phyloP scores from a whole-genome alignment of 2,113 vertebrate species.

The Rhizomys pruinosus region DNA sequence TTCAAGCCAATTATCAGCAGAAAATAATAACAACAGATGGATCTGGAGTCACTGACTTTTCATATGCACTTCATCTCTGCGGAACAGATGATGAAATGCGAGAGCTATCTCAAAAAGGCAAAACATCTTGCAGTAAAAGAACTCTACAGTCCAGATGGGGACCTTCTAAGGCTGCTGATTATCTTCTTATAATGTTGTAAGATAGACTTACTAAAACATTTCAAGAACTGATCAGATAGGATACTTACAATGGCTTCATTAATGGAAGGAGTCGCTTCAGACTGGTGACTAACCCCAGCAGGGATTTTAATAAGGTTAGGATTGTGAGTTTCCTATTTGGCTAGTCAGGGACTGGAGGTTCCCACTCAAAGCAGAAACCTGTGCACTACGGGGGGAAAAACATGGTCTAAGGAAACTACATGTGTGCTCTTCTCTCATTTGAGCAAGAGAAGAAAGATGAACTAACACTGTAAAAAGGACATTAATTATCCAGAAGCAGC shows the following conservation, averaged over 20 bases:
- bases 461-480: conserved; percentile 47
- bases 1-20: conserved; percentile 99
- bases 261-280: conserved; percentile 82
- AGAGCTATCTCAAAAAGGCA: conserved; percentile 93
- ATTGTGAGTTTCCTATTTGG: conserved; percentile 74
- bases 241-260: conserved; percentile 87
- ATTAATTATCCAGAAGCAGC: conserved; percentile 63
- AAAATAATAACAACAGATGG: conserved; percentile 99
- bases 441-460: conserved; percentile 21
- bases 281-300: conserved; percentile 74
- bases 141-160: conserved; percentile 95
- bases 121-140: conserved; percentile 90
- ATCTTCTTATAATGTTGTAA: conserved; percentile 90
- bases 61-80: conserved; percentile 92
- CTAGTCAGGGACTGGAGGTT: conserved; percentile 54
- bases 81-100: conserved; percentile 98
- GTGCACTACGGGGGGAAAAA: conserved; percentile 47
- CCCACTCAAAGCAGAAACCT: conserved; percentile 68
- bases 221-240: conserved; percentile 87
- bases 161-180: conserved; percentile 93
- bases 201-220: conserved; percentile 90
- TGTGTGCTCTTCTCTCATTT: not conserved
- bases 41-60: conserved; percentile 96
- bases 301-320: conserved; percentile 80
- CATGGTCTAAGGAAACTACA: not conserved